Conservation (phyloP, 2,888 invertebrate genomes). For the Eledone cirrhosa region DNA sequence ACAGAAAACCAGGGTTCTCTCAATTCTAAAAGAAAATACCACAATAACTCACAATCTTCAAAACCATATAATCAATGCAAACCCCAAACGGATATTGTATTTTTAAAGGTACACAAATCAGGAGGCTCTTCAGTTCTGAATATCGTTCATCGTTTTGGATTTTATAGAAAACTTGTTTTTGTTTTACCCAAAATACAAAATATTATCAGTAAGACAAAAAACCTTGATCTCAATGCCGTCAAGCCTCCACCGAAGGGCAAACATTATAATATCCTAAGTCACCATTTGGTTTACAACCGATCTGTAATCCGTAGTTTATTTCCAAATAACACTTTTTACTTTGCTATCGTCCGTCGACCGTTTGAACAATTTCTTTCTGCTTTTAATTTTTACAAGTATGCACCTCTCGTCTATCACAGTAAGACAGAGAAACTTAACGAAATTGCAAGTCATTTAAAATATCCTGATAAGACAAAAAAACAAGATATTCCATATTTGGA, state of each 20-base stretch:
- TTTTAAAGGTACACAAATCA: conserved; percentile 54
- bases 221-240: not conserved
- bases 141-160: conserved; percentile 49
- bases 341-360: conserved; percentile 1
- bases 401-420: not conserved
- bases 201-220: not conserved
- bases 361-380: conserved; percentile 15
- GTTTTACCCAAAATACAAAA: conserved; percentile 47
- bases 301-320: not conserved
- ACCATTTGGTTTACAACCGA: conserved; percentile 5
- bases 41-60: too few relatives aligned
- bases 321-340: not conserved
- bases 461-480: not conserved
- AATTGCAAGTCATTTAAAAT: not conserved
- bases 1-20: too few relatives aligned
- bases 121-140: conserved; percentile 53
- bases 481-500: not conserved
- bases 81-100: conserved; percentile 19
- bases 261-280: not conserved
- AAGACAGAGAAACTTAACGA: not conserved
- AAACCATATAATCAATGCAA: too few relatives aligned
- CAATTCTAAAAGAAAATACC: too few relatives aligned
- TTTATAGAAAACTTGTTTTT: conserved; percentile 42
- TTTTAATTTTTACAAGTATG: not conserved
- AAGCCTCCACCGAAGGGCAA: not conserved